Base-by-base conservation (phyloP, 2,888 invertebrate species). In the Lepidonotus clava region DNA sequence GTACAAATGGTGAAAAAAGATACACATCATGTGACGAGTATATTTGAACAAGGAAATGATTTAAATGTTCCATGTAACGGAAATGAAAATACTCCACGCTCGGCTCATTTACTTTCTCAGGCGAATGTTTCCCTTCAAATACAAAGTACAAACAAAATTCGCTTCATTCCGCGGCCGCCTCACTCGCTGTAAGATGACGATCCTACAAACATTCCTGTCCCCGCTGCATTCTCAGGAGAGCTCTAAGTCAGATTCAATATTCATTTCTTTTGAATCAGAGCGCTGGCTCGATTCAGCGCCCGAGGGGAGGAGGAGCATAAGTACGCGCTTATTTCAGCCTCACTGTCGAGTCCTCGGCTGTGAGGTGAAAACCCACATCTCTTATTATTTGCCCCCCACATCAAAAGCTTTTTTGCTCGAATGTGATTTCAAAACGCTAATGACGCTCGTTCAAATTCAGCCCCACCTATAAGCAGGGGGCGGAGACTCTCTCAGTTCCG, bases 351-450 rank as follows among this genome's bases (percentile, higher is more conserved):
- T 18, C 46, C 46, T 11, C 46, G 8, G 18, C 46, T 1, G 38
- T 38, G 38, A 71, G 21, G 38, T 80, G 80, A 80, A 80, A 76
- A 40, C 41, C 51, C 41, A 46, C 80, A 80, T 80, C 80, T 46
- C 80, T 80, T 46, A 80, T 46, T 80, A 34, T 36, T 38, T 38
- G 11, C 18, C 71, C 21, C 36, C 71, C 71, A 71, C 80, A 80
- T 80, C 46, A 51, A 46, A 80, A 80, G 66, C 36, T 38, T 71
- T 71, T 71, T 71, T 71, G 71, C 71, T 34, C 21, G 41, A 80
- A 80, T 80, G 51, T 51, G 51, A 80, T 41, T 80, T 80, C 80
- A 80, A 80, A 76, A 80, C 40, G 46, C 80, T 80, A 80, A 80
- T 80, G 80, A 80, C 28, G 46, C 80, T 46, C 80, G 41, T 80